A percentile compares a stretch with the other conserved stretches of the same genome.
Evolutionary conservation across 2,888 invertebrate genomes (phyloP).

Genomic region (Acanthococcus lagerstroemiae): DNA sequence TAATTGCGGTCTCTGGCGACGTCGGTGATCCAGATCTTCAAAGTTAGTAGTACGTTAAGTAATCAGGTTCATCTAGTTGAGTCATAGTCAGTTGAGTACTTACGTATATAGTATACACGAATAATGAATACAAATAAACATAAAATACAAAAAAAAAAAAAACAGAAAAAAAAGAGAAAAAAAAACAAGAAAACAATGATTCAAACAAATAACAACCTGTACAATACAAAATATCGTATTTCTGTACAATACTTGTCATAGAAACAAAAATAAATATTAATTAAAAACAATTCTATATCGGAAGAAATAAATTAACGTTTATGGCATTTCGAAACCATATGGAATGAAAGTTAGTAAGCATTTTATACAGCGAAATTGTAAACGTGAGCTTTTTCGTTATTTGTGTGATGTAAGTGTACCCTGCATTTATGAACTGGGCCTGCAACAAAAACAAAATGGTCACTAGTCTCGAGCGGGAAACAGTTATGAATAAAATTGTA

Average conservation of each 20-base stretch:
- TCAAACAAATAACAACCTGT: too few relatives aligned
- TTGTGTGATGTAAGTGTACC: not conserved
- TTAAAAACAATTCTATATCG: not conserved
- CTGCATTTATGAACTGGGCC: not conserved
- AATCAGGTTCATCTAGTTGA: too few relatives aligned
- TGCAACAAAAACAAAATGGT: not conserved
- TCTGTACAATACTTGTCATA: too few relatives aligned
- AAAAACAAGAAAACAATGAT: too few relatives aligned
- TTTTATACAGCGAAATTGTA: slow-evolving; percentile 19
- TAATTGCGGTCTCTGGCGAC: too few relatives aligned
- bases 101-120: too few relatives aligned
- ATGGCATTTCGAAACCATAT: slow-evolving; percentile 21
- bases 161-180: not conserved
- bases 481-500: not conserved
- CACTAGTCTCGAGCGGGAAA: not conserved
- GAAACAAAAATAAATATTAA: slow-evolving; percentile 10
- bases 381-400: not conserved
- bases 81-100: too few relatives aligned
- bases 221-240: not conserved
- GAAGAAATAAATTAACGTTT: slow-evolving; percentile 17
- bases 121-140: too few relatives aligned
- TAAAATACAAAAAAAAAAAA: slow-evolving; percentile 8
- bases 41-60: too few relatives aligned
- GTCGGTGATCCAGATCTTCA: too few relatives aligned
- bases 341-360: slow-evolving; percentile 25